Base-by-base conservation (phyloP, 35 echinoderm and acorn worm genomes). In the Holothuria glaberrima region DNA sequence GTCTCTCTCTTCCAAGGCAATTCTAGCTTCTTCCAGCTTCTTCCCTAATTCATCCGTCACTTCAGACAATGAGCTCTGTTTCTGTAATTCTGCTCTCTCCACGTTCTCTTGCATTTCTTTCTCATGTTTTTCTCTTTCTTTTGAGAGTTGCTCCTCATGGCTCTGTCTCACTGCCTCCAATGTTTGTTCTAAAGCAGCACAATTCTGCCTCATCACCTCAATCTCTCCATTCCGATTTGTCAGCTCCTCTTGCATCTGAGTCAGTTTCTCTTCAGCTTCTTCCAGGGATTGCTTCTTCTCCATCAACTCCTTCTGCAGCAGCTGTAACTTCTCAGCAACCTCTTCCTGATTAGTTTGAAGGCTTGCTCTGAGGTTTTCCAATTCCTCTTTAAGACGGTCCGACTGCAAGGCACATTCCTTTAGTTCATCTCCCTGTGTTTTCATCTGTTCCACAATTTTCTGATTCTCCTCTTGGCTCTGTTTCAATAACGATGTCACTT, bases 41-140 rank as follows among this genome's bases (percentile, higher is more conserved):
- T 92, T 58, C 26, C 87, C 90, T 0, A 94, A 59, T 20, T 92
- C 86, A 19, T 79, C 71, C 9, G 87, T 38, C 10, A 97, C 71
- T 29, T 94, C 95, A 72, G 75, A 65, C 28, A 97, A 77, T 9
- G 90, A 92, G 83, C 90, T 94, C 72, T 94, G 89, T 29, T 73
- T 97, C 65, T 97, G 92, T 29, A 86, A 48, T 82, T 94, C 92
- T 21, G 82, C 52, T 28, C 86, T 60, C 58, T 94, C 90, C 45
- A 97, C 17, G 35, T 91, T 87, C 30, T 77, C 67, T 25, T 86
- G 89, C 36, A 97, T 57, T 71, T 92, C 92, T 36, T 89, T 97
- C 52, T 91, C 80, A 33, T 91, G 83, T 86, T 97, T 62, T 17
- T 88, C 82, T 67, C 79, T 89, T 52, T 94, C 92, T 41, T 82